Evolutionary conservation across 2,797 vertebrate genomes (phyloP), one percentile per base, ranked within the genome.

Genomic region (Diglossa cyanea): DNA sequence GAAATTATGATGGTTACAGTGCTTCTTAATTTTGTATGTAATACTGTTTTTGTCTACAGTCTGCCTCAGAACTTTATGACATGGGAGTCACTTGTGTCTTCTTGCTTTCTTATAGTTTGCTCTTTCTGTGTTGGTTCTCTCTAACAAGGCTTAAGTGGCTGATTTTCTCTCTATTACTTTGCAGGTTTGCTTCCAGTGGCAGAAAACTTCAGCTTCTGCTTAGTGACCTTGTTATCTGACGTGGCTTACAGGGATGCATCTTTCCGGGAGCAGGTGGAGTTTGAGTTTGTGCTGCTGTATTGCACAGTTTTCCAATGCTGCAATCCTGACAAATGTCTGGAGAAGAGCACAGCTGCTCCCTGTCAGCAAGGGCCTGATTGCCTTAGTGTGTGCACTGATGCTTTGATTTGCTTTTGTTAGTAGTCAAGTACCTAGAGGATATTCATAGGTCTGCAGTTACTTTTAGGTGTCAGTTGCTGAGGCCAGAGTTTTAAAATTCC

Each of bases 161-260:
- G 44, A 24, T 86, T 81, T 70, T 70, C 67, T 73, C n/a, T 44
- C 13, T 0, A 0, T 92, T 77, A 7, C 78, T 67, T 94, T 92
- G 28, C 96, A 99, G 99, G 98, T 16, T 94, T 94, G 13, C 99
- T 99, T 90, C 99, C 99, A 11, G 97, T 99, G 15, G 98, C 99
- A 47, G 99, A 99, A 97, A 99, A 98, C 96, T 99, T 99, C 98
- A 99, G 98, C 96, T 99, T 99, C 94, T 98, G 98, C 96, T 97
- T 99, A 28, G 99, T 99, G 23, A 99, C 99, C 0, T 90, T 99
- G 76, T 98, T 99, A 6, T 99, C 98, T 6, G 99, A 99, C 3
- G 99, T 99, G 6, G 99, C 99, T 30, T 99, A 99, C 70, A 98
- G 98, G 54, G 99, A 99, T 94, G 98, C 98, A 6, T 95, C 97